Evolutionary conservation across 2,113 vertebrate genomes (phyloP).

Genomic region (Ciconia stormi): DNA sequence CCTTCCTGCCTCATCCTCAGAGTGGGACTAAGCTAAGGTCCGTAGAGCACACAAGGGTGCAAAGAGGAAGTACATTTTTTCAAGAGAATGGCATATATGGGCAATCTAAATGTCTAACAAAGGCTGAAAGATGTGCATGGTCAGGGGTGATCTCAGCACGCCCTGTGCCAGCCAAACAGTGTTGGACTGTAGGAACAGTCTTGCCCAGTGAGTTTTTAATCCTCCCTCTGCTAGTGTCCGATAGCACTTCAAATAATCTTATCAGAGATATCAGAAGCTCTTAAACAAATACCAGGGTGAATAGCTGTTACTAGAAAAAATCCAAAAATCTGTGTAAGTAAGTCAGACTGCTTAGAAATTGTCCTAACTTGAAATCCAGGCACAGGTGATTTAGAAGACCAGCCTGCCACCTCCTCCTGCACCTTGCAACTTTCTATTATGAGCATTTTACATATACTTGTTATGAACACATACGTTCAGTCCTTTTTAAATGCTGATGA

Average conservation of each 20-base stretch:
- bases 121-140: not conserved
- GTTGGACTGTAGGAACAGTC: not conserved
- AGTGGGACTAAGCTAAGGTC: not conserved
- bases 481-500: not conserved
- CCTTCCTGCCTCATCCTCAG: not conserved
- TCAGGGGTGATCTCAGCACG: not conserved
- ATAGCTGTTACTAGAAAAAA: not conserved
- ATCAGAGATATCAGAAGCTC: not conserved
- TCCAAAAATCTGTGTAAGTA: not conserved
- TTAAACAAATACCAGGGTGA: not conserved
- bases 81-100: not conserved
- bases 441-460: not conserved
- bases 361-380: not conserved
- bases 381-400: not conserved
- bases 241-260: not conserved
- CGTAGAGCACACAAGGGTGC: not conserved
- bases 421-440: not conserved
- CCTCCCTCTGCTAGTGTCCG: not conserved
- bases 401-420: not conserved
- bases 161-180: not conserved
- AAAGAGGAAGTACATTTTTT: not conserved
- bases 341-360: not conserved
- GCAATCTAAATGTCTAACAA: not conserved
- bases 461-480: accelerated
- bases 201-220: not conserved